Evolutionary conservation across 2,888 invertebrate species (phyloP), one percentile per base, ranked within the genome.

Genomic region (Ypsolopha sequella): DNA sequence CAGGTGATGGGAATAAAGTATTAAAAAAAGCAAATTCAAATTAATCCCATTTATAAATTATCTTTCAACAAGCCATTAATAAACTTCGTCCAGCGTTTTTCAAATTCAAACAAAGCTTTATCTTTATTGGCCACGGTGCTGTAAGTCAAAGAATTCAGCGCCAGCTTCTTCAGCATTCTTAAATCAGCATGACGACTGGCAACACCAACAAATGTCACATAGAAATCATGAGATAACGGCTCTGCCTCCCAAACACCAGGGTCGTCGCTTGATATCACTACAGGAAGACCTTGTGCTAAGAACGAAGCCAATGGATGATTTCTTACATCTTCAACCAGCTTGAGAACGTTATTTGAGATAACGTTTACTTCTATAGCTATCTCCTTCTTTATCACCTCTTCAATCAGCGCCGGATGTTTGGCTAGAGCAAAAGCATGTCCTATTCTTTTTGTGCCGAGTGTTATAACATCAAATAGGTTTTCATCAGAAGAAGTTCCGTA

Each of bases 401-500:
- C 74, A 63, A 92, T 65, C 0, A 93, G 71, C 4, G 87, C 59
- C 0, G 95, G 95, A 74, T 95, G 95, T 65, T 93, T 94, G 6
- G 84, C 65, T 8, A 95, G 62, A 6, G 92, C 92, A 62, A 89
- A 95, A 7, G 91, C 95, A 57, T 95, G 95, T 0, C 95, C 95
- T 55, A 95, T 92, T 34, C 95, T 88, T 59, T 90, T 90, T 0
- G 92, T 81, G 39, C 92, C 92, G 24, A 95, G 73, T 7, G 93
- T 72, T 14, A 95, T 78, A 0, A 94, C 95, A 62, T 95, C 95
- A 38, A 92, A 72, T 47, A 95, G 65, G 72, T 95, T 95, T 58
- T 91, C 89, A 65, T 95, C 95, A 0, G 90, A 88, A 0, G 74
- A 68, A 6, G 76, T 77, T 6, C 90, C 93, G 62, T 87, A 88